Percentiles rank a stretch among this genome's conserved stretches.
phyloP scores from a whole-genome alignment of 2,797 vertebrate genomes.

The Petrocephalus schoutedeni region DNA sequence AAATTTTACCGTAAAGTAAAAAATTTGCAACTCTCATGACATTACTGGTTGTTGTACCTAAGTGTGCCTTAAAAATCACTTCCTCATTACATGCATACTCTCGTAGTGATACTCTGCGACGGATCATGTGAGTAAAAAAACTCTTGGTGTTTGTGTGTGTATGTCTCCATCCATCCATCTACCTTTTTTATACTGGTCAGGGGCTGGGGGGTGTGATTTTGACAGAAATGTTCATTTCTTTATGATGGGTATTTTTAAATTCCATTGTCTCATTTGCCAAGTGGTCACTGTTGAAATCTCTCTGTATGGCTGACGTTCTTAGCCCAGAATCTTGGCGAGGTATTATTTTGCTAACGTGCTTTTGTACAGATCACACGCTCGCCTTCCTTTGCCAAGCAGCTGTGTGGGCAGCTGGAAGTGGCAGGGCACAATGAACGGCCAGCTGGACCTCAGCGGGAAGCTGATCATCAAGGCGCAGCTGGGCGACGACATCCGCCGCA shows the following conservation, averaged over 20 bases:
- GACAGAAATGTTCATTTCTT: not conserved
- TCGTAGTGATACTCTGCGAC: not conserved
- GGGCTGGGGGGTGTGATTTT: not conserved
- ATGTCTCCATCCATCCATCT: not conserved
- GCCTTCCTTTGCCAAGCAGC: constrained; percentile 8
- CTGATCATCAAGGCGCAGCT: constrained; percentile 98
- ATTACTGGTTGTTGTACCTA: not conserved
- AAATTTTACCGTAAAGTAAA: not conserved
- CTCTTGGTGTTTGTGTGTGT: not conserved
- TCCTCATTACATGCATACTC: not conserved
- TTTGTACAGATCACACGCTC: not conserved
- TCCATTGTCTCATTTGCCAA: not conserved
- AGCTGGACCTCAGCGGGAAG: constrained; percentile 97
- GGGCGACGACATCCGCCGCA: constrained; percentile 94
- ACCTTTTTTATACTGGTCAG: not conserved
- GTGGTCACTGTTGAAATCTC: not conserved
- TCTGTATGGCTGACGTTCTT: not conserved
- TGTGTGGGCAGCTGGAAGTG: constrained; percentile 52
- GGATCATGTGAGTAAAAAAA: not conserved
- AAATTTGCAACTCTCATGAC: not conserved
- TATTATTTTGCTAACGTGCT: not conserved
- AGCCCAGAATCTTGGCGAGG: not conserved
- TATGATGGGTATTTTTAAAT: not conserved
- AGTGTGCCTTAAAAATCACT: not conserved
- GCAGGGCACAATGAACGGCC: constrained; percentile 83